These are phyloP conservation scores for Harpalus rufipes DNA, from an alignment of 2,888 invertebrate species.

Conservation along the genomic window DNA sequence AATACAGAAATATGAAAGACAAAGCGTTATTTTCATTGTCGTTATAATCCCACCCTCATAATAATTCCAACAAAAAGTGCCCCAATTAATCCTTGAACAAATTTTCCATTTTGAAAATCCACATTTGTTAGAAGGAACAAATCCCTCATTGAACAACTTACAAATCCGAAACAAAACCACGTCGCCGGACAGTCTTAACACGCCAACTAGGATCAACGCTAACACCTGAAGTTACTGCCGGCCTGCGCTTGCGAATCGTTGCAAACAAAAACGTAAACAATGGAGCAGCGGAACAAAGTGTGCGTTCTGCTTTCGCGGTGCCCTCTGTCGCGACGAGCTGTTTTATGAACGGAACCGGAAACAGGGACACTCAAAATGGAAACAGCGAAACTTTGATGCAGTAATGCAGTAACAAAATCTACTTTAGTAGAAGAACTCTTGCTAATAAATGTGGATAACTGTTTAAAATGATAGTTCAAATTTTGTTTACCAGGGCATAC, in stretches of 20 bases:
- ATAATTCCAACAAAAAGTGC: slow-evolving; percentile 9
- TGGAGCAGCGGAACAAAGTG: slow-evolving; percentile 43
- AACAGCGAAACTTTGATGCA: too few species aligned
- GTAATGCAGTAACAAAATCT: too few species aligned
- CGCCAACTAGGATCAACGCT: slow-evolving; percentile 44
- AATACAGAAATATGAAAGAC: not conserved
- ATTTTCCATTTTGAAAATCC: slow-evolving; percentile 20
- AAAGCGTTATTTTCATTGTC: not conserved
- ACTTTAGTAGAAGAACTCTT: too few species aligned
- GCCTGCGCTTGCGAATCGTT: slow-evolving; percentile 19
- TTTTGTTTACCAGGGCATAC: too few species aligned
- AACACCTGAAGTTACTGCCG: slow-evolving; percentile 49
- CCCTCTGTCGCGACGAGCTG: not conserved
- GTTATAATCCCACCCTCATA: not conserved
- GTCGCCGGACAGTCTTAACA: slow-evolving; percentile 45
- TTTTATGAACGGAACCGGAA: not conserved
- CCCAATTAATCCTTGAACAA: slow-evolving; percentile 21
- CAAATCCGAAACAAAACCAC: slow-evolving; percentile 46
- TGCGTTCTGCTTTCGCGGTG: slow-evolving; percentile 31
- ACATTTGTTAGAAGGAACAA: not conserved
- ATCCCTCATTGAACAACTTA: slow-evolving; percentile 41
- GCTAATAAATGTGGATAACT: too few species aligned
- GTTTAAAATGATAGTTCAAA: too few species aligned
- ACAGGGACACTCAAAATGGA: slow-evolving; percentile 8
- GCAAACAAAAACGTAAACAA: slow-evolving; percentile 48